A percentile compares a stretch with the other conserved stretches of the same genome.
These are phyloP conservation scores for Exephanes ischioxanthus DNA, from an alignment of 2,888 invertebrate species.

Conservation along the genomic window DNA sequence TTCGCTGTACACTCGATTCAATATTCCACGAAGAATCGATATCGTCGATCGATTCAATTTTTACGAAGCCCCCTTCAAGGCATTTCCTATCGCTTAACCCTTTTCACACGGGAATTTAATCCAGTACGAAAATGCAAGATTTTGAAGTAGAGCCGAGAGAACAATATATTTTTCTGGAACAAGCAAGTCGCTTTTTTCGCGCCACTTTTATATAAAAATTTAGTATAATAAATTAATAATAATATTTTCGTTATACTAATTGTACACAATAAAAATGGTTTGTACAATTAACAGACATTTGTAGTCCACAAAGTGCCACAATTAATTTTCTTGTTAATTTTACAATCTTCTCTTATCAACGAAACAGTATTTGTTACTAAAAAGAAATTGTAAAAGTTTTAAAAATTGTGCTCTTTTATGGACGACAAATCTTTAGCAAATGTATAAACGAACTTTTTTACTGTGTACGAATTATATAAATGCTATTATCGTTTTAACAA, in stretches of 20 bases:
- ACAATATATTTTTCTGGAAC: neutral
- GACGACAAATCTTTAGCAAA: too few species aligned
- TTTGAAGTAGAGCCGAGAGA: neutral
- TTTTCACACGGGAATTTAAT: neutral
- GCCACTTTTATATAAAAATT: too few species aligned
- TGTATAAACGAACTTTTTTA: neutral
- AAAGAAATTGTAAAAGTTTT: too few species aligned
- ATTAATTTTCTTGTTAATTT: too few species aligned
- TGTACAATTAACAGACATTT: neutral
- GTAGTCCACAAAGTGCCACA: too few species aligned
- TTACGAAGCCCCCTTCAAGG: neutral
- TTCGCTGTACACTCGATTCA: conserved; percentile 55
- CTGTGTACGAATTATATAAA: too few species aligned
- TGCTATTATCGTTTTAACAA: too few species aligned
- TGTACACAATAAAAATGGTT: neutral
- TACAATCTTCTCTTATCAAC: neutral
- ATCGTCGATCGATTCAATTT: neutral
- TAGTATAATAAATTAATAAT: too few species aligned
- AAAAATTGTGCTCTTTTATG: too few species aligned
- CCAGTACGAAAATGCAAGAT: neutral
- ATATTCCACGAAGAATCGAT: conserved; percentile 30
- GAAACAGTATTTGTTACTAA: too few species aligned
- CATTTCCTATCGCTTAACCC: neutral
- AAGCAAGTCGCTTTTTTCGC: too few species aligned
- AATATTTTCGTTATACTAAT: neutral